phyloP scores from a whole-genome alignment of 2,797 vertebrate genomes.

The Uromys caudimaculatus region DNA sequence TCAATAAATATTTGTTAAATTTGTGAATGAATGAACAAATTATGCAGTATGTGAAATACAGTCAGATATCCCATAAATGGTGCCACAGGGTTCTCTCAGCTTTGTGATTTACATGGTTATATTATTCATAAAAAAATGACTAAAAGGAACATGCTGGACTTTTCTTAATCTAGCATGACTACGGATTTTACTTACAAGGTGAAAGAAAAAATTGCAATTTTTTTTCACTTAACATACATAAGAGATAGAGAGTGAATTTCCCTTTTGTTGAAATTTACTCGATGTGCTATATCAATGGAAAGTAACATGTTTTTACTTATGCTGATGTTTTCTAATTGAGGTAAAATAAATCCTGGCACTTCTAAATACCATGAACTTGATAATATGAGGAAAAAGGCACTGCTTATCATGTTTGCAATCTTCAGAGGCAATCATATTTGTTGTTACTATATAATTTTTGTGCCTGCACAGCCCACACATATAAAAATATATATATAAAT shows the following conservation, averaged over 20 bases:
- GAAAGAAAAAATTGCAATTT: conserved; percentile 5
- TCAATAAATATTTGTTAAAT: conserved; percentile 35
- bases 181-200: not conserved
- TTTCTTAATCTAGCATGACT: not conserved
- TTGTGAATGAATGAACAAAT: conserved; percentile 25
- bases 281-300: conserved; percentile 53
- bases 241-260: not conserved
- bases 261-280: conserved; percentile 61
- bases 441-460: conserved; percentile 69
- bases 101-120: conserved; percentile 16
- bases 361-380: conserved; percentile 67
- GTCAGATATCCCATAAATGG: not conserved
- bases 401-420: conserved; percentile 59
- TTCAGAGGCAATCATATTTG: conserved; percentile 49
- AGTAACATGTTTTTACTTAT: conserved; percentile 2
- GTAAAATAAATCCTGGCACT: conserved; percentile 62
- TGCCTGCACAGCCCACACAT: conserved; percentile 48
- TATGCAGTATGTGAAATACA: not conserved
- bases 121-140: not conserved
- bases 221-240: conserved; percentile 42
- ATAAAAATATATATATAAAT: not conserved
- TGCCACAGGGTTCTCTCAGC: not conserved
- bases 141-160: not conserved
- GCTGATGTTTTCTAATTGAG: conserved; percentile 59
- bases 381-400: conserved; percentile 10